Base-by-base conservation (phyloP, 2,113 vertebrate species). In the Corythornis madagascariensis region DNA sequence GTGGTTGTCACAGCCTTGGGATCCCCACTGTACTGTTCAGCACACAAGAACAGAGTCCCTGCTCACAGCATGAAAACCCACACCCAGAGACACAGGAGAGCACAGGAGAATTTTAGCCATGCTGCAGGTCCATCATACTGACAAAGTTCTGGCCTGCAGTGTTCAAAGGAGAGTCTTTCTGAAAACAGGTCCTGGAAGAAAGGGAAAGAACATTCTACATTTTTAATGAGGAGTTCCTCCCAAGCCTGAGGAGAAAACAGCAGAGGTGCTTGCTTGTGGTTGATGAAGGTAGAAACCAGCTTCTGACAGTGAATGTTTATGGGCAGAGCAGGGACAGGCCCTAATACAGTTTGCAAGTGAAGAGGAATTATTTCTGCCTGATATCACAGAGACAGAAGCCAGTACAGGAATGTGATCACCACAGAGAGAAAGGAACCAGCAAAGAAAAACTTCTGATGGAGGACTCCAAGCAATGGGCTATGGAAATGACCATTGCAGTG, bases 151-250 rank as follows among this genome's bases (percentile, higher is more conserved):
- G 52, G n/a, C 33, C 60, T 26, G 25, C 26, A 29, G 29, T 67
- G 56, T 21, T 83, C 55, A 35, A 42, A 66, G 25, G 2, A 69
- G 59, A 89, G 15, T 1, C 71, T 63, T 83, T 66, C 59, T 63
- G 20, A 73, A 83, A 92, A 38, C 53, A 82, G 50, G 13, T 42
- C 11, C 52, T 94, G 64, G 38, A 86, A 88, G 83, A 94, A 76
- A 83, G 56, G 69, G 72, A 88, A 64, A 74, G 29, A 77, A 5
- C 11, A 2, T 59, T 80, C 61, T 64, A 88, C 65, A 56, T 83
- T 86, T 92, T 80, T 86, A 89, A 86, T 48, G 53, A 94, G 56
- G 64, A 48, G 69, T 77, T 86, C 95, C 95, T 94, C 95, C 94
- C 88, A 95, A 88, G 85, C 94, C 93, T 0, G 10, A 85, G 92